A percentile compares a stretch with the other conserved stretches of the same genome.
Conservation (phyloP, 2,888 invertebrate genomes). For the Drosophila meridiana region DNA sequence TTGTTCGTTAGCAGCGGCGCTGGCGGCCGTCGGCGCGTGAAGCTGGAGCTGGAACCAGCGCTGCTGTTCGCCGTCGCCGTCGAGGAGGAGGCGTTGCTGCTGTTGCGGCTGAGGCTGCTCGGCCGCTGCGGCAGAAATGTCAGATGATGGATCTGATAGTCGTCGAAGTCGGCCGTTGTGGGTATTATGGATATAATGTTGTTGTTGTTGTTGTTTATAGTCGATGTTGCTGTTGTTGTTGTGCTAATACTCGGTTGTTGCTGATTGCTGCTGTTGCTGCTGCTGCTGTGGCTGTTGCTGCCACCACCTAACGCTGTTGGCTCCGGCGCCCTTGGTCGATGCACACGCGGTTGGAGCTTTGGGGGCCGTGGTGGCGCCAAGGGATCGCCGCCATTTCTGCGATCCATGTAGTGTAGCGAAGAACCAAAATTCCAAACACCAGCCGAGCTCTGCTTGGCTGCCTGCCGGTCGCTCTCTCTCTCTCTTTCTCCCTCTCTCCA, state of each 20-base stretch:
- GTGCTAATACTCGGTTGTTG: conserved; percentile 69
- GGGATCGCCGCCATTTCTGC: conserved; percentile 90
- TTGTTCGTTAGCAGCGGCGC: conserved; percentile 61
- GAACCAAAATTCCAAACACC: conserved; percentile 68
- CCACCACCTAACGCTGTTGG: conserved; percentile 82
- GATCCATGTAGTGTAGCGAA: conserved; percentile 87
- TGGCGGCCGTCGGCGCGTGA: conserved; percentile 83
- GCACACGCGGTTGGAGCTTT: conserved; percentile 90
- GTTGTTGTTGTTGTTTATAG: conserved; percentile 61
- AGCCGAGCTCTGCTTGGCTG: conserved; percentile 37
- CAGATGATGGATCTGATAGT: conserved; percentile 82
- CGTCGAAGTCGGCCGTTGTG: conserved; percentile 72
- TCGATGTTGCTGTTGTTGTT: conserved; percentile 30
- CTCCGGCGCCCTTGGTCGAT: conserved; percentile 87
- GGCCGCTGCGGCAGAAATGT: conserved; percentile 81
- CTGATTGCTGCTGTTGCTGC: conserved; percentile 57
- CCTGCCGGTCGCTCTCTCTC: not conserved
- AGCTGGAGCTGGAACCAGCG: conserved; percentile 82
- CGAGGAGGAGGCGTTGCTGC: conserved; percentile 81
- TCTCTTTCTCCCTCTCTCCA: not conserved
- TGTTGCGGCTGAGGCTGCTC: conserved; percentile 82
- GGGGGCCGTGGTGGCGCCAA: conserved; percentile 91
- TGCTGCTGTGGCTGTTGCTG: conserved; percentile 65
- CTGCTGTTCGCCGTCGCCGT: conserved; percentile 77
- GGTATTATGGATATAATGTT: conserved; percentile 70